Base-by-base conservation (phyloP, 2,113 vertebrate species). In the Vireo altiloquus region DNA sequence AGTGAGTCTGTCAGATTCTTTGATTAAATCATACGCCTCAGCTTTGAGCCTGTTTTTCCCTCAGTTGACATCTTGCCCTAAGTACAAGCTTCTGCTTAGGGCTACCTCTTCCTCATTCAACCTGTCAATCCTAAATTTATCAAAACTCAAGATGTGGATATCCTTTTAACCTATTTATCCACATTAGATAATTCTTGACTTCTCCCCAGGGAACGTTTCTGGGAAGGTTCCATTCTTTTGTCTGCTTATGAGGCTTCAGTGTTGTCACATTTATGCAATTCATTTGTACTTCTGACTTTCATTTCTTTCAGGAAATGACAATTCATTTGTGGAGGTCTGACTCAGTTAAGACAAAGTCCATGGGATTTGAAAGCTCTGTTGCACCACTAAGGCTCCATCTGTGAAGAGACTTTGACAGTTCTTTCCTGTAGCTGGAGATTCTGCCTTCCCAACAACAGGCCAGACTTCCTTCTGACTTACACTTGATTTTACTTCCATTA, bases 61-160 rank as follows among this genome's bases (percentile, higher is more conserved):
- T 89, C 95, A 85, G 93, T 97, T 98, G 95, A 97, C 97, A 98
- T 98, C 95, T 97, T 13, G 37, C 95, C 97, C 97, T 98, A 96
- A 97, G 96, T 96, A 87, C 83, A 96, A 97, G 79, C 92, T 96
- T 96, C 96, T 97, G 95, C 97, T 98, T 96, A 97, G 95, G 97
- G 97, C 97, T 97, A 95, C 89, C 76, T 95, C 82, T 94, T 81
- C 83, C 82, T 96, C 95, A 70, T 91, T 97, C 88, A 93, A 95
- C 84, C 87, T 95, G 95, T 96, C 94, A 97, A 89, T 95, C 94
- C 95, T 89, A 89, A 94, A 95, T 93, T 83, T 95, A 95, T 95
- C 90, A 95, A 96, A 93, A 77, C 44, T 37, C 89, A 96, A 95
- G 89, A 97, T 47, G 59, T 85, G 92, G 92, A 91, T 90, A 94